These are phyloP conservation scores for Acanthurus leucopareius DNA, from an alignment of 2,797 vertebrate species.

Conservation along the genomic window DNA sequence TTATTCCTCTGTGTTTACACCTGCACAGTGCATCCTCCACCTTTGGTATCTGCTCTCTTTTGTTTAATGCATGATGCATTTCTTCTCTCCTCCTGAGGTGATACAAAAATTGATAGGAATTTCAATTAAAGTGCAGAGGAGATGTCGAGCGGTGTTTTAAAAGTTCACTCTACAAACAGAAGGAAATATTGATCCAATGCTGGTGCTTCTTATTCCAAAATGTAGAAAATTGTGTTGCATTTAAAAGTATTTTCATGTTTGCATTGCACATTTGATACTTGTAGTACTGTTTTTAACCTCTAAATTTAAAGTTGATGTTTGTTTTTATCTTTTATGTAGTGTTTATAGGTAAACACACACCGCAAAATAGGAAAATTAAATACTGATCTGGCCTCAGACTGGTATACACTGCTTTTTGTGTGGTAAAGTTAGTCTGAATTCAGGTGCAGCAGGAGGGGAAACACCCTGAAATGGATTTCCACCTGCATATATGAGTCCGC, in stretches of 20 bases:
- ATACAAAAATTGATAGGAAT: too few relatives aligned
- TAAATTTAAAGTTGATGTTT: background rate
- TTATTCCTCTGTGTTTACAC: constrained; percentile 21
- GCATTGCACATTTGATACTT: background rate
- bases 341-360: background rate
- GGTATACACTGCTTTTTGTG: background rate
- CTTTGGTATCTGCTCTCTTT: background rate
- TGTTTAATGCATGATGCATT: background rate
- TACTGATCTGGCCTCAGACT: background rate
- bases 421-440: background rate
- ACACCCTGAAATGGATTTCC: constrained; percentile 40
- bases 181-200: too few relatives aligned
- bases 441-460: constrained; percentile 9
- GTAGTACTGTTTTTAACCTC: background rate
- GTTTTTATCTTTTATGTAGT: background rate
- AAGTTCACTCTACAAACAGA: too few relatives aligned
- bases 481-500: background rate
- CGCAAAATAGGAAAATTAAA: background rate
- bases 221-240: too few relatives aligned
- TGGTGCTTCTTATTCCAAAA: too few relatives aligned
- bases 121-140: too few relatives aligned
- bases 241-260: too few relatives aligned
- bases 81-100: too few relatives aligned
- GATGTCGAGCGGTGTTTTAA: too few relatives aligned
- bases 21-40: background rate